These are phyloP conservation scores for Caenorhabditis inopinata DNA, from an alignment of 1,140 invertebrate species.

Conservation along the genomic window DNA sequence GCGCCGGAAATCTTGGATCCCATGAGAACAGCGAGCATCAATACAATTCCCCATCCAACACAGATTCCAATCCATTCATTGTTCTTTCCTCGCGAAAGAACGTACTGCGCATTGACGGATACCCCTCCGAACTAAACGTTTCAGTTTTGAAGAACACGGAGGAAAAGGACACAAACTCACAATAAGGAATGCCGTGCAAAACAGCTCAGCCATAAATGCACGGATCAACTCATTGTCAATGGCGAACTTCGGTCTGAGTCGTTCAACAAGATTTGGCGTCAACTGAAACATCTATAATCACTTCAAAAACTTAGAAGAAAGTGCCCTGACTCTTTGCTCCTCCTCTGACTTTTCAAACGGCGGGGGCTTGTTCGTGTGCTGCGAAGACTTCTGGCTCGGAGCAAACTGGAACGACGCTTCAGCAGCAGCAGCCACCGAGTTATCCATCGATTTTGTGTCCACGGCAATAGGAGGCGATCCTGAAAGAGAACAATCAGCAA, in stretches of 20 bases:
- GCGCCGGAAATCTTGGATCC: constrained; percentile 64
- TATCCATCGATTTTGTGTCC: constrained; percentile 12
- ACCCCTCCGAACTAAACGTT: constrained; percentile 45
- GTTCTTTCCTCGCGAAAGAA: constrained; percentile 42
- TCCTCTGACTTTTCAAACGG: neutral
- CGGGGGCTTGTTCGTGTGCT: neutral
- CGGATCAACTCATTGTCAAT: constrained; percentile 44
- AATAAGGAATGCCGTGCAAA: constrained; percentile 49
- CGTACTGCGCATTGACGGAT: constrained; percentile 49
- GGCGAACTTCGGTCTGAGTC: constrained; percentile 33
- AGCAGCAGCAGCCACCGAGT: neutral
- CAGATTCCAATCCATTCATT: constrained; percentile 51
- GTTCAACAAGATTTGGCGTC: constrained; percentile 33
- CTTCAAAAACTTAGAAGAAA: too few species aligned
- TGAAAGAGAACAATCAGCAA: constrained; percentile 1
- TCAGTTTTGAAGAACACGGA: neutral
- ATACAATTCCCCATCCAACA: constrained; percentile 57
- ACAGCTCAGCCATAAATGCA: constrained; percentile 42
- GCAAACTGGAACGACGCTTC: constrained; percentile 12
- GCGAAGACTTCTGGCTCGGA: constrained; percentile 15
- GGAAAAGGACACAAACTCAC: neutral
- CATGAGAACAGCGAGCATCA: constrained; percentile 53
- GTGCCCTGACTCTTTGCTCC: too few species aligned
- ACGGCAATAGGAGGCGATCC: constrained; percentile 15
- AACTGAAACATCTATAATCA: too few species aligned